Percentiles rank a stretch among this genome's conserved stretches.
Evolutionary conservation across 1,140 invertebrate genomes (phyloP).

Genomic region (Phortica variegata): DNA sequence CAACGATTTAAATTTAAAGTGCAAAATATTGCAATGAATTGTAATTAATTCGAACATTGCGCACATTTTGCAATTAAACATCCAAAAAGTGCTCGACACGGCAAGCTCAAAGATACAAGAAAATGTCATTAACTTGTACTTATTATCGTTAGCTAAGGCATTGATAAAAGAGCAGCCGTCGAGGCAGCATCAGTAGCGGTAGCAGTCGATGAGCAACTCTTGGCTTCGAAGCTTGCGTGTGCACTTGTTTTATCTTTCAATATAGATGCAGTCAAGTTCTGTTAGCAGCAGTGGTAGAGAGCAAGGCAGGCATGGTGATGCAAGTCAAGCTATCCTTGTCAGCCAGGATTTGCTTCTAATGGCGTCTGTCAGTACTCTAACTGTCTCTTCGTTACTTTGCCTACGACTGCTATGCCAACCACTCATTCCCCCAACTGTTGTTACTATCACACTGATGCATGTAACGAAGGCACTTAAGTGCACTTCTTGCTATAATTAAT

Average conservation of each 20-base stretch:
- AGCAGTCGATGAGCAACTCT: no score
- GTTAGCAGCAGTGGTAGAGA: slow-evolving; percentile 27
- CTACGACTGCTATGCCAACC: slow-evolving; percentile 15
- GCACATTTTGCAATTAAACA: slow-evolving; percentile 13
- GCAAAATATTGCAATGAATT: slow-evolving; percentile 8
- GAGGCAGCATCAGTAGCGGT: no score
- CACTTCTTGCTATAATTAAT: slow-evolving; percentile 55
- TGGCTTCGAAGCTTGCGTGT: no score
- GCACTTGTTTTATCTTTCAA: no score
- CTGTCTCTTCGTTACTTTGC: not conserved
- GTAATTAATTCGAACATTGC: slow-evolving; percentile 45
- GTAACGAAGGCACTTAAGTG: slow-evolving; percentile 54
- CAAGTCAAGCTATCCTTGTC: not conserved
- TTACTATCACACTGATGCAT: slow-evolving; percentile 21
- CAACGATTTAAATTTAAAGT: slow-evolving; percentile 14
- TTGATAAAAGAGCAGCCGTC: slow-evolving; percentile 42
- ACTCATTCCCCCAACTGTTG: slow-evolving; percentile 9
- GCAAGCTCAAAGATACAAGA: slow-evolving; percentile 29
- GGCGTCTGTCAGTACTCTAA: slow-evolving; percentile 15
- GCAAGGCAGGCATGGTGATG: not conserved
- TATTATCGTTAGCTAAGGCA: slow-evolving; percentile 43
- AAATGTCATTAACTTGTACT: slow-evolving; percentile 55
- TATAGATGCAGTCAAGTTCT: slow-evolving; percentile 35
- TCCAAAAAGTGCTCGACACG: slow-evolving; percentile 13
- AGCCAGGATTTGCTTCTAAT: slow-evolving; percentile 44